phyloP scores from a whole-genome alignment of 2,888 invertebrate genomes.

The Lasioglossum marginatum region DNA sequence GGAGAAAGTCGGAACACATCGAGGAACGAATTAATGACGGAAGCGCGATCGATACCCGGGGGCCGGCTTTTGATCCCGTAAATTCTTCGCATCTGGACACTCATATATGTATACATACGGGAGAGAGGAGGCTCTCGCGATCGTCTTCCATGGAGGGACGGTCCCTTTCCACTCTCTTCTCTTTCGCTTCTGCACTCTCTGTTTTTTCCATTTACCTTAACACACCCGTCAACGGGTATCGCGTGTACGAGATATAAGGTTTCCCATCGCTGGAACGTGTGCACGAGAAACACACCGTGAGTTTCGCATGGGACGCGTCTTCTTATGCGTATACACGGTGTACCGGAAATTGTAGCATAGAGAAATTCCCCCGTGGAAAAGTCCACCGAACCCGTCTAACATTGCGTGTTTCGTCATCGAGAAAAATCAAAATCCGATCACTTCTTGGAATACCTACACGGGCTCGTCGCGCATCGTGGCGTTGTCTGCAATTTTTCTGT shows the following conservation, averaged over 20 bases:
- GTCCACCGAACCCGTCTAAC: background rate
- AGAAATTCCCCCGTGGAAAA: background rate
- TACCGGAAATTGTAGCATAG: background rate
- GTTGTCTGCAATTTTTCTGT: background rate
- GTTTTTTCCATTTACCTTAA: constrained; percentile 41
- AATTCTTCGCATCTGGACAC: background rate
- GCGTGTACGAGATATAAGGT: constrained; percentile 51
- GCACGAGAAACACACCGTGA: constrained; percentile 29
- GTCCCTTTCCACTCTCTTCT: constrained; percentile 48
- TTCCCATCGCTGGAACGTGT: constrained; percentile 53
- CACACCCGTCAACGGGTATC: constrained; percentile 45
- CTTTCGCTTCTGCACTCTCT: constrained; percentile 19
- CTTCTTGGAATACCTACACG: background rate
- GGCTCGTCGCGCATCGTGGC: background rate
- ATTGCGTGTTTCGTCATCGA: background rate
- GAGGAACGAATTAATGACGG: constrained; percentile 4
- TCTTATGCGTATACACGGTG: constrained; percentile 7
- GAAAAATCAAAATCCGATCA: background rate
- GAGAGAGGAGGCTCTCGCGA: background rate
- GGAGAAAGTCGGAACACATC: constrained; percentile 10
- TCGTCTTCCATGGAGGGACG: constrained; percentile 40
- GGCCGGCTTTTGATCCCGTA: background rate
- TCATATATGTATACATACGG: background rate
- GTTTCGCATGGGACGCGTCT: constrained; percentile 7
- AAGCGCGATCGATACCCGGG: constrained; percentile 4